Conservation (phyloP, 2,797 vertebrate genomes). For the Xenopus petersii region DNA sequence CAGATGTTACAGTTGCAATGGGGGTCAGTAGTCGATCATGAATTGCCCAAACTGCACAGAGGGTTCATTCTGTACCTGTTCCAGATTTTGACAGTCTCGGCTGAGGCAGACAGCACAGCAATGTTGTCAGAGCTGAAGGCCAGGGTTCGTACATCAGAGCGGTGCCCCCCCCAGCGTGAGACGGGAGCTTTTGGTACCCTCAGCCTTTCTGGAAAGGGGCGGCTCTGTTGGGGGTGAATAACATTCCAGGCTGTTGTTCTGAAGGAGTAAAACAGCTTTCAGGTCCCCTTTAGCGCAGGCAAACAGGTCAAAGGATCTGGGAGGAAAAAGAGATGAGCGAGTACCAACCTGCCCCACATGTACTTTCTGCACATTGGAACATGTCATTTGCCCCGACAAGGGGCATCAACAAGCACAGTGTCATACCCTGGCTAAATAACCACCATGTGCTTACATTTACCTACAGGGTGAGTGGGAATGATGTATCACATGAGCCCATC, state of each 20-base stretch:
- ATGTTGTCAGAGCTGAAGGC: conserved; percentile 96
- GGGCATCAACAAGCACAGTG: too few relatives aligned
- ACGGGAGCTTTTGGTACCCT: conserved; percentile 69
- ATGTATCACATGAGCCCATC: too few relatives aligned
- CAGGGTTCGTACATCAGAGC: conserved; percentile 86
- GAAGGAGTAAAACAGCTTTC: conserved; percentile 84
- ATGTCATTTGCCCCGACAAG: too few relatives aligned
- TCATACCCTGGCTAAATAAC: too few relatives aligned
- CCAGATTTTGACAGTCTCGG: conserved; percentile 92
- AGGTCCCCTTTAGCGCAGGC: conserved; percentile 80
- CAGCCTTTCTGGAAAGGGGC: conserved; percentile 52
- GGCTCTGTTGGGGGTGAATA: conserved; percentile 68
- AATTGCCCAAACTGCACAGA: too few relatives aligned
- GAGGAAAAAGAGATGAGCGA: background rate
- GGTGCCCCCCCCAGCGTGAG: conserved; percentile 86
- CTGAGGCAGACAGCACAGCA: conserved; percentile 87
- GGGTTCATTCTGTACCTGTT: conserved; percentile 75
- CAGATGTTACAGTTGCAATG: too few relatives aligned
- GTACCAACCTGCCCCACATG: too few relatives aligned
- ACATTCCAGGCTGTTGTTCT: conserved; percentile 87
- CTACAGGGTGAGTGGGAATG: too few relatives aligned
- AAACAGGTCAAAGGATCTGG: conserved; percentile 84
- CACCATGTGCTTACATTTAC: too few relatives aligned
- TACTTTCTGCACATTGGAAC: too few relatives aligned
- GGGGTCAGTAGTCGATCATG: too few relatives aligned